phyloP scores from a whole-genome alignment of 2,113 vertebrate species.

The Chloroceryle aenea region DNA sequence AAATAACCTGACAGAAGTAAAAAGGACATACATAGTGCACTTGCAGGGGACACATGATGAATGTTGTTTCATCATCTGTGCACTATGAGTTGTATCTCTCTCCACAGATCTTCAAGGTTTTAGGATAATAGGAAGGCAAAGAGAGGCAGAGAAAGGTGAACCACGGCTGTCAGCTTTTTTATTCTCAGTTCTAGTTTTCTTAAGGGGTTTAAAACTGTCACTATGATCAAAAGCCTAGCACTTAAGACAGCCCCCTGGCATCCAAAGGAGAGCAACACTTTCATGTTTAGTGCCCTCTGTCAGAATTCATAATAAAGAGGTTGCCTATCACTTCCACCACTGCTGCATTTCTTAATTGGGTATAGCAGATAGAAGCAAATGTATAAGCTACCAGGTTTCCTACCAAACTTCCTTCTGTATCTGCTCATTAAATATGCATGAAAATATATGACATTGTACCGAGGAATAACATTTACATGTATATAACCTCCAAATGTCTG shows the following conservation, averaged over 20 bases:
- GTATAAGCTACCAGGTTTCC: not conserved
- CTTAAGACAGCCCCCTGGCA: slow-evolving; percentile 39
- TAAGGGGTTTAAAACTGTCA: slow-evolving; percentile 69
- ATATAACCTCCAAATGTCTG: not conserved
- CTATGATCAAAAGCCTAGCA: slow-evolving; percentile 69
- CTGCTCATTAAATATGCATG: not conserved
- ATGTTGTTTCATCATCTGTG: not conserved
- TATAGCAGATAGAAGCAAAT: not conserved
- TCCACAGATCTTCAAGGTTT: slow-evolving; percentile 31
- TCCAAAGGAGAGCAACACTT: slow-evolving; percentile 34
- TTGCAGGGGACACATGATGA: not conserved
- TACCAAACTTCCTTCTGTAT: not conserved
- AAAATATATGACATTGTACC: not conserved
- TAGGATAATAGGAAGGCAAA: slow-evolving; percentile 36
- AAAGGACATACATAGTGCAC: not conserved
- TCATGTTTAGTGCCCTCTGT: slow-evolving; percentile 51
- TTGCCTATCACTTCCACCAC: not conserved
- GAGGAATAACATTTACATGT: not conserved
- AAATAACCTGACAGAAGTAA: slow-evolving; percentile 1
- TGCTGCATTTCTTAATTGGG: not conserved
- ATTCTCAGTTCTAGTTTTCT: slow-evolving; percentile 66
- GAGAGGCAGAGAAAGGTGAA: slow-evolving; percentile 24
- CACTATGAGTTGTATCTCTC: not conserved
- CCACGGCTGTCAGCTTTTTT: slow-evolving; percentile 57
- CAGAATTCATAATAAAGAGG: slow-evolving; percentile 38